Base-by-base conservation (phyloP, 1,140 invertebrate species). In the Sycobia sp. region DNA sequence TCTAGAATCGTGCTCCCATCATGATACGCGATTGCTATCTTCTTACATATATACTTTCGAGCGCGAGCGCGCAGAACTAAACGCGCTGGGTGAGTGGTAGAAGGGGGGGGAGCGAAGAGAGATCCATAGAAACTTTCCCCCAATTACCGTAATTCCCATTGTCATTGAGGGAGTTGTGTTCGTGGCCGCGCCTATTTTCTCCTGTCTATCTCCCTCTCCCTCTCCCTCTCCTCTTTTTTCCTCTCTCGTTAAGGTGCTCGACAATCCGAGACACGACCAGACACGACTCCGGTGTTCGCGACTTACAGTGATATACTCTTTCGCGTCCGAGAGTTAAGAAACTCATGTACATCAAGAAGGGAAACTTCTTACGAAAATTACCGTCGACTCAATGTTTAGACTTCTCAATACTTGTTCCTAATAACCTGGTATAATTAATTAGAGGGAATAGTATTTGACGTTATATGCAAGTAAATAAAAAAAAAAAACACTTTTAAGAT, bases 141-240 rank as follows among this genome's bases (percentile, higher is more conserved):
- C 47, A 53, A 61, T 61, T 61, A 53, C 38, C 18, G 49, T 61
- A 43, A 49, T 53, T 53, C 36, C 47, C 20, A 60, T 60, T 60
- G 58, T 53, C 58, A 53, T 53, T 53, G 49, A 55, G 39, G 4
- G 34, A 49, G 20, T 29, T 27, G 22, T 25, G 22, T 18, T 29
- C 16, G 23, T 18, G 32, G 32, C 38, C 34, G 57, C 36, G 44
- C 34, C 57, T 50, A 32, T 13, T n/a, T 36, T 16, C 4, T 41
- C 5, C 43, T 27, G 8, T 47, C 16, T n/a, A n/a, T n/a, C 9
- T 44, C 41, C 5, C 41, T 23, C 11, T 1, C 20, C n/a, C n/a
- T n/a, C n/a, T 36, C 54, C 56, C 60, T 23, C 39, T 39, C 16
- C 20, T 29, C 46, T 59, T 25, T 8, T 39, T 56, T 16, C 2